Evolutionary conservation across 2,797 vertebrate species (phyloP).

Genomic region (Agapornis canus): DNA sequence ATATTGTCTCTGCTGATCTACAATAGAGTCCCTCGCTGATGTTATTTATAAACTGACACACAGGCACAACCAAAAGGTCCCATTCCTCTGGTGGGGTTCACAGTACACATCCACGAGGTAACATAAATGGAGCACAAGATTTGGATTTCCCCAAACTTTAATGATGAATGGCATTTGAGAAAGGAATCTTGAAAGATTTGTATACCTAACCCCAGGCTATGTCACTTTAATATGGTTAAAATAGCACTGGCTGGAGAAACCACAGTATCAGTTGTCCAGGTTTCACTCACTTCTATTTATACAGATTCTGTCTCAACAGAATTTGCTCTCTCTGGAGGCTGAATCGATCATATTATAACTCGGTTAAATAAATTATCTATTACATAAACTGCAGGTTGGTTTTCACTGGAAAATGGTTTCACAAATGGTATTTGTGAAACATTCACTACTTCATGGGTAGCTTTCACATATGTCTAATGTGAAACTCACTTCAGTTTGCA

Average conservation of each 20-base stretch:
- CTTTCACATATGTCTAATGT: background rate
- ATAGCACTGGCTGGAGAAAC: background rate
- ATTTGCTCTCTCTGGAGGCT: background rate
- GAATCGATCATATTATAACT: background rate
- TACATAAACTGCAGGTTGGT: background rate
- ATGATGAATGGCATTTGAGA: background rate
- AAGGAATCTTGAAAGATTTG: background rate
- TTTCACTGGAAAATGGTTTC: constrained; percentile 6
- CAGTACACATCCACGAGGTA: background rate
- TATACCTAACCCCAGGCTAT: background rate
- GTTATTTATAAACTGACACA: background rate
- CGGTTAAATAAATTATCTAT: background rate
- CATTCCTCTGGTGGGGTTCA: background rate
- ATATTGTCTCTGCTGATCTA: background rate
- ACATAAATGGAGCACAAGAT: background rate
- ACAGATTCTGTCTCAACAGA: background rate
- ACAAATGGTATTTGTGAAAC: background rate
- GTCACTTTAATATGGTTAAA: rapidly evolving
- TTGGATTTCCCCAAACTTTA: background rate
- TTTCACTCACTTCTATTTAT: background rate
- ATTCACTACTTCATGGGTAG: background rate
- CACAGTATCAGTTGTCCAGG: background rate
- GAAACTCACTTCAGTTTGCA: constrained; percentile 21
- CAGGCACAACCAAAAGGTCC: background rate
- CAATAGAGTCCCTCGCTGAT: background rate